Conservation (phyloP, 2,797 vertebrate genomes). For the Neosilurus mollespiculum region DNA sequence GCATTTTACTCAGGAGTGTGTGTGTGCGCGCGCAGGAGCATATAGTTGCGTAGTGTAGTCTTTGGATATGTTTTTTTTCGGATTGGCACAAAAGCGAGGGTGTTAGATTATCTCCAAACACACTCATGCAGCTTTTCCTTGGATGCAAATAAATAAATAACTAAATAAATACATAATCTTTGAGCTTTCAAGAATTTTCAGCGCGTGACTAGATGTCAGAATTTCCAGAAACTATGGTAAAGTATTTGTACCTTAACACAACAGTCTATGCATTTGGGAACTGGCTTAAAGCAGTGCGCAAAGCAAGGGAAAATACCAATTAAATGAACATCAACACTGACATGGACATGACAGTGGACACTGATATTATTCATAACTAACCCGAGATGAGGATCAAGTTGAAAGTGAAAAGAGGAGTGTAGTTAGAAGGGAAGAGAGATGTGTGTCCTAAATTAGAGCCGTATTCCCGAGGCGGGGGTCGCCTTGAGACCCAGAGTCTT, state of each 20-base stretch:
- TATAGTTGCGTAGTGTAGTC: neutral
- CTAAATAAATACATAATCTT: no score
- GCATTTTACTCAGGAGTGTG: neutral
- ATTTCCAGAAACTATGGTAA: neutral
- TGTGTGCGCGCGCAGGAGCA: no score
- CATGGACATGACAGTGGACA: neutral
- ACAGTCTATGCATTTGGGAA: neutral
- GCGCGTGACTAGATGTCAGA: no score
- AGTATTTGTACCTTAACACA: no score
- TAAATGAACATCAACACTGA: neutral
- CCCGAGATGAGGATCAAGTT: neutral
- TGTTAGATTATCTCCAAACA: neutral
- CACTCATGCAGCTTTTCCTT: neutral
- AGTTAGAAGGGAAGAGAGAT: conserved; percentile 33
- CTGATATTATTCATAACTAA: neutral
- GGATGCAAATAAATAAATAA: neutral
- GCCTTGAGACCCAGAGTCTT: conserved; percentile 56
- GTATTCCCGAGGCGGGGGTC: conserved; percentile 59
- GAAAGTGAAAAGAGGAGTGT: neutral
- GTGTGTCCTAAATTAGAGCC: conserved; percentile 56
- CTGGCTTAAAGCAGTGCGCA: neutral
- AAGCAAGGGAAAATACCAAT: neutral
- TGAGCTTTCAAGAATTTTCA: neutral
- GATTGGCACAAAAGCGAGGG: neutral
- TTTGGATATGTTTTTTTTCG: neutral